Evolutionary conservation across 53 echinoderm and acorn worm species (phyloP), one percentile per base, ranked within the genome.

Genomic region (Antedon mediterranea): DNA sequence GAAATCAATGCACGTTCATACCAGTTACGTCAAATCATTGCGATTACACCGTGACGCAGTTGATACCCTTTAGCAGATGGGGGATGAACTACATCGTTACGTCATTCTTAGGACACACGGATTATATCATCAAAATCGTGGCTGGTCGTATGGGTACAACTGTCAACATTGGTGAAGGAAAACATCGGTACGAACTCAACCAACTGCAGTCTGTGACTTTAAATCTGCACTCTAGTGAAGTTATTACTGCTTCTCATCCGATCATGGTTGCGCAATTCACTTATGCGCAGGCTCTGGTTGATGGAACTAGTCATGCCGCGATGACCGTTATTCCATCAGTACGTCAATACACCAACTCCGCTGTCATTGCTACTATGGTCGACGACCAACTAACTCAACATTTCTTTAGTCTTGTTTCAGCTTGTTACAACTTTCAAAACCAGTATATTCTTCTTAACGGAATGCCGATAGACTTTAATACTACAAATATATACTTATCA

Each of bases 281-380:
- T 20, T 84, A 79, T 30, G 87, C 85, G 0, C 77, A 72, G 34
- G 0, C 32, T 18, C 76, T 85, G 23, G 87, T 84, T 32, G 37
- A 70, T 20, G 57, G 57, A 18, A 81, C 32, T 3, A 88, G 88
- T 0, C 85, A 90, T 32, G 86, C 91, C 6, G 31, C 91, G 15
- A 88, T 90, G 91, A 83, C 83, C 9, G 28, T 90, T 11, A 85
- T 90, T 2, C 91, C 91, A 30, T 74, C 91, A 4, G 41, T 90
- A 32, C 83, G 88, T n/a, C 91, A 90, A 78, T 83, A 85, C 32
- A 80, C 85, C 18, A 80, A 77, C 14, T 30, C 71, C n/a, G 85
- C 57, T 2, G 57, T 57, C 23, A 57, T 57, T 57, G 57, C 57
- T 57, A 57, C 57, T 57, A 15, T 57, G 14, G 9, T 26, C 9